Evolutionary conservation across 2,113 vertebrate genomes (phyloP), one percentile per base, ranked within the genome.

Genomic region (Chloebia gouldiae): DNA sequence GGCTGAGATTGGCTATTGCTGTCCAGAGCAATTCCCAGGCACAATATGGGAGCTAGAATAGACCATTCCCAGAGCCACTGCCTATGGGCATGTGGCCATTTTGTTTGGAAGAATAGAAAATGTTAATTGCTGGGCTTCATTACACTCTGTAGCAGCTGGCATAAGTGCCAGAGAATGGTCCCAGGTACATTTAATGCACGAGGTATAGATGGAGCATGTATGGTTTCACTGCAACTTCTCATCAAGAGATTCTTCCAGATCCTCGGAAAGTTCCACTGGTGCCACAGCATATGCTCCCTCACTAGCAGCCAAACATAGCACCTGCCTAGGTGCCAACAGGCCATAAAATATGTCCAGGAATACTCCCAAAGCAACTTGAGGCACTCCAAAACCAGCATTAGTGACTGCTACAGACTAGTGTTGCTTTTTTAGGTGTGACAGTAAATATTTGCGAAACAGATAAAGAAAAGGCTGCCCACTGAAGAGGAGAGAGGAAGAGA

Each of bases 341-440:
- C 49, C 69, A 82, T 91, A 72, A 92, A 93, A 71, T 45, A 81
- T 15, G 20, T 44, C 25, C 77, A 86, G 72, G 47, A 94, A 51
- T 44, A 21, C 60, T 81, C 72, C 44, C 60, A 86, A 31, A 81
- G 45, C 77, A 86, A 69, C 20, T 30, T 56, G 16, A 88, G 40
- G 37, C 53, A 22, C 60, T 78, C 51, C 72, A 66, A 90, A 87
- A 83, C 13, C 60, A 77, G 72, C 24, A 28, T n/a, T 45, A 50
- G 37, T 76, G 66, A 91, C 68, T 31, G 35, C 54, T 78, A 31
- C 16, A 40, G 53, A 71, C 11, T 8, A 49, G 40, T 37, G 61
- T 30, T 19, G 39, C 9, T 68, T 73, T 79, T 69, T 82, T 7
- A 70, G n/a, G 6, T 82, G 54, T 30, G 37, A 82, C 18, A 20